These are phyloP conservation scores for Ailuropoda melanoleuca DNA, from an alignment of 2,113 vertebrate species.

Conservation along the genomic window DNA sequence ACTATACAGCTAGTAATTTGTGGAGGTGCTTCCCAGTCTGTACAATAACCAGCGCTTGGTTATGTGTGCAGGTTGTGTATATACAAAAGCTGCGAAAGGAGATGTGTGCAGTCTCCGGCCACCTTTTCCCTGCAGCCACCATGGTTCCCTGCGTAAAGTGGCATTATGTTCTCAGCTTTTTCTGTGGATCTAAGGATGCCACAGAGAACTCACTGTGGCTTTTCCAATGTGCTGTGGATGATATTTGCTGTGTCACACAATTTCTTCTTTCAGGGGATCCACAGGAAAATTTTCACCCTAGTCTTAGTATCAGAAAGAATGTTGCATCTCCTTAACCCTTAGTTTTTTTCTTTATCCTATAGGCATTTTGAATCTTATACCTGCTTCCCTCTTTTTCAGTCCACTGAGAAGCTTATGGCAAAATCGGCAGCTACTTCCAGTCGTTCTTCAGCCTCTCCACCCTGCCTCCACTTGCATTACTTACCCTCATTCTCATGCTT, in stretches of 20 bases:
- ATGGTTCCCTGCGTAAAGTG: not conserved
- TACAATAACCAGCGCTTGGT: not conserved
- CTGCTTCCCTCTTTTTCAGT: not conserved
- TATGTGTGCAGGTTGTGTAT: not conserved
- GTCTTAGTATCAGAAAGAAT: not conserved
- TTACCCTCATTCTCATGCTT: not conserved
- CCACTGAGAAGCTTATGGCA: not conserved
- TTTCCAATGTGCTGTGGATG: not conserved
- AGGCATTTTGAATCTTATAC: slow-evolving; percentile 1
- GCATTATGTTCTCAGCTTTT: not conserved
- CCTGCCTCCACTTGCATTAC: not conserved
- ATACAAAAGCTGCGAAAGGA: not conserved
- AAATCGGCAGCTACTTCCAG: not conserved
- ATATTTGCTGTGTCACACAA: not conserved
- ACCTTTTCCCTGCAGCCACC: not conserved
- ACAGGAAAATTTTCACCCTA: not conserved
- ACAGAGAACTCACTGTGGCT: not conserved
- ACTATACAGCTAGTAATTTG: not conserved
- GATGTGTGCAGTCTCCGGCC: not conserved
- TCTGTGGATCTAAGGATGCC: not conserved
- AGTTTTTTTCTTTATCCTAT: slow-evolving; percentile 3
- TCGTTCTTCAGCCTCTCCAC: not conserved
- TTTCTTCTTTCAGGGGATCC: not conserved
- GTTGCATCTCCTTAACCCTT: not conserved
- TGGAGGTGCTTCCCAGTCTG: not conserved